Conservation (phyloP, 2,797 vertebrate species). For the Phrynocephalus forsythii region DNA sequence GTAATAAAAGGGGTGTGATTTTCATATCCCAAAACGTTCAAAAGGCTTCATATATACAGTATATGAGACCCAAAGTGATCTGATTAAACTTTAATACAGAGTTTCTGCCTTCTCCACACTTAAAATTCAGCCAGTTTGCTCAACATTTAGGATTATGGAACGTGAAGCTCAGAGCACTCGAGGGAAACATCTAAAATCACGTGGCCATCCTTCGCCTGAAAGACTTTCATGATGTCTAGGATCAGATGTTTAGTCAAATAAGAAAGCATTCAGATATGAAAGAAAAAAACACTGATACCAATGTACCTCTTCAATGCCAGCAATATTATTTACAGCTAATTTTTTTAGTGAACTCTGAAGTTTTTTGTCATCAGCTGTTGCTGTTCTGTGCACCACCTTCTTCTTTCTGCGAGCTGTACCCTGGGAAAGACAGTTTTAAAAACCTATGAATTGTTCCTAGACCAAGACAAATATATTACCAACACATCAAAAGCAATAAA, state of each 20-base stretch:
- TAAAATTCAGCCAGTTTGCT: neutral
- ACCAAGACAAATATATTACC: conserved; percentile 19
- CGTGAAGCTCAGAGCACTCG: neutral
- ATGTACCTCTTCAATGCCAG: conserved; percentile 96
- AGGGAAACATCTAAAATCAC: neutral
- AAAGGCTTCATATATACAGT: neutral
- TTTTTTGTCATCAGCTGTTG: conserved; percentile 98
- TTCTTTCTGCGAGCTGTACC: conserved; percentile 98
- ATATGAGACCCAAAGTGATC: neutral
- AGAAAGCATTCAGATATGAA: conserved; percentile 24
- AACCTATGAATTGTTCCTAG: conserved; percentile 28
- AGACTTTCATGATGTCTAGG: neutral
- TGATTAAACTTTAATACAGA: neutral
- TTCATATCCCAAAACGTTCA: neutral
- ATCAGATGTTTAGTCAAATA: conserved; percentile 24
- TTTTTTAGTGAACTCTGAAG: conserved; percentile 98
- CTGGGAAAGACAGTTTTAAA: conserved; percentile 73
- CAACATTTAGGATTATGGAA: neutral
- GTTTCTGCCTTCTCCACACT: neutral
- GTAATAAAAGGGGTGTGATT: neutral
- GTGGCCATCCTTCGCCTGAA: neutral
- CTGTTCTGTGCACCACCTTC: conserved; percentile 98
- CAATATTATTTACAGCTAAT: conserved; percentile 97
- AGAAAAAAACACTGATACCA: conserved; percentile 29
- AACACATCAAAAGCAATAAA: neutral